Evolutionary conservation across 2,113 vertebrate genomes (phyloP).

Genomic region (Cranoglanis bouderius): DNA sequence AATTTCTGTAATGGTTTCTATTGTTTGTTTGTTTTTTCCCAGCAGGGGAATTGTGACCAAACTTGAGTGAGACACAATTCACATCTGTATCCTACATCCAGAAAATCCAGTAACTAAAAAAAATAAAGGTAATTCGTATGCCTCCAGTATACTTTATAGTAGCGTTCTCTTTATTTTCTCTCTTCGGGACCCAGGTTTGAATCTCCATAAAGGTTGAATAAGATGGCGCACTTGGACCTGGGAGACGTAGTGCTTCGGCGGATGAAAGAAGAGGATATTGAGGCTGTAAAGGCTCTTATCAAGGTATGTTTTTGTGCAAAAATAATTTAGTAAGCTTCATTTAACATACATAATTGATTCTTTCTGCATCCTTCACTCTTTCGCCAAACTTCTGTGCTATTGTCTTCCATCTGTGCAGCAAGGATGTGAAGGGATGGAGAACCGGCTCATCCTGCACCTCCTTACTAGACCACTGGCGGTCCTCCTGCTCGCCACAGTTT

Average conservation of each 20-base stretch:
- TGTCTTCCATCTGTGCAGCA: constrained; percentile 68
- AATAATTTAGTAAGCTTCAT: background rate
- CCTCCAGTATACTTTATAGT: background rate
- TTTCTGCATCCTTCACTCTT: background rate
- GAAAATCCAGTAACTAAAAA: background rate
- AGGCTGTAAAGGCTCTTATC: constrained; percentile 74
- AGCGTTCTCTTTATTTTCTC: background rate
- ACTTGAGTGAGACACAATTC: background rate
- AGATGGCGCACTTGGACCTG: constrained; percentile 75
- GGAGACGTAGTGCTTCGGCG: constrained; percentile 72
- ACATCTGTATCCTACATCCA: background rate
- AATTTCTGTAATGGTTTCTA: no score
- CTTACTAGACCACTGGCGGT: constrained; percentile 81
- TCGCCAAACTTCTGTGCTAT: background rate
- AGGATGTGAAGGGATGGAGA: constrained; percentile 82
- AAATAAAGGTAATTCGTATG: background rate
- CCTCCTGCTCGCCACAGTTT: constrained; percentile 75
- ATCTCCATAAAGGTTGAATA: background rate
- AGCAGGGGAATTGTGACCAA: background rate
- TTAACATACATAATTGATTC: background rate
- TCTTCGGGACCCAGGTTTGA: constrained; percentile 9
- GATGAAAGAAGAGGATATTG: constrained; percentile 77
- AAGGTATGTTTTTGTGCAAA: constrained; percentile 64
- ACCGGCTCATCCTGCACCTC: constrained; percentile 83
- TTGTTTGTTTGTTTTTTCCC: no score